Evolutionary conservation across 2,113 vertebrate genomes (phyloP).

Genomic region (Oxygymnocypris stewartii): DNA sequence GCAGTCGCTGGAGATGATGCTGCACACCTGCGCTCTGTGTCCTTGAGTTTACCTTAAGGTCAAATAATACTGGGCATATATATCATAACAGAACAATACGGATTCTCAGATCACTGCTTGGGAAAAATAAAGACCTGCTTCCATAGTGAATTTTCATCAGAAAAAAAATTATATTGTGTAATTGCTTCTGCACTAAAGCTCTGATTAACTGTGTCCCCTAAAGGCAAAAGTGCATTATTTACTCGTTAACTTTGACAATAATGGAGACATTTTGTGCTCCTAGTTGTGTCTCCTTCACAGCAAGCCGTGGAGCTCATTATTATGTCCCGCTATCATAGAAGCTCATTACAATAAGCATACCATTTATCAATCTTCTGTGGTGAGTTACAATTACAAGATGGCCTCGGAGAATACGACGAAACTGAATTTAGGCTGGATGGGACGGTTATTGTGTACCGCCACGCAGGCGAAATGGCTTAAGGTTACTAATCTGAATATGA

Average conservation of each 20-base stretch:
- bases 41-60: constrained; percentile 56
- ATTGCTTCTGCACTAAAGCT: constrained; percentile 44
- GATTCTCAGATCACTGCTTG: neutral
- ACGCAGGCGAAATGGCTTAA: neutral
- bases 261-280: constrained; percentile 51
- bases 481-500: constrained; percentile 40
- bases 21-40: constrained; percentile 49
- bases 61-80: neutral
- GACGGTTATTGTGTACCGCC: constrained; percentile 5
- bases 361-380: constrained; percentile 46
- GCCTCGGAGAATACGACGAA: constrained; percentile 23
- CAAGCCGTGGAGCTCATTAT: constrained; percentile 61
- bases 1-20: constrained; percentile 33
- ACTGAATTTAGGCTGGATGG: constrained; percentile 14
- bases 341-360: constrained; percentile 44
- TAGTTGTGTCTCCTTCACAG: constrained; percentile 45
- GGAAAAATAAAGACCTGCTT: too few species aligned
- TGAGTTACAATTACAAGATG: constrained; percentile 28
- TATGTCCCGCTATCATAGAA: constrained; percentile 45
- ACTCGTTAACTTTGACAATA: constrained; percentile 60
- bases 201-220: constrained; percentile 64
- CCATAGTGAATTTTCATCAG: too few species aligned
- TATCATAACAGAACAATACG: neutral
- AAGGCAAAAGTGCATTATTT: constrained; percentile 58
- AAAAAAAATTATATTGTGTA: neutral